Base-by-base conservation (phyloP, 2,113 vertebrate species). In the Xiphorhynchus elegans region DNA sequence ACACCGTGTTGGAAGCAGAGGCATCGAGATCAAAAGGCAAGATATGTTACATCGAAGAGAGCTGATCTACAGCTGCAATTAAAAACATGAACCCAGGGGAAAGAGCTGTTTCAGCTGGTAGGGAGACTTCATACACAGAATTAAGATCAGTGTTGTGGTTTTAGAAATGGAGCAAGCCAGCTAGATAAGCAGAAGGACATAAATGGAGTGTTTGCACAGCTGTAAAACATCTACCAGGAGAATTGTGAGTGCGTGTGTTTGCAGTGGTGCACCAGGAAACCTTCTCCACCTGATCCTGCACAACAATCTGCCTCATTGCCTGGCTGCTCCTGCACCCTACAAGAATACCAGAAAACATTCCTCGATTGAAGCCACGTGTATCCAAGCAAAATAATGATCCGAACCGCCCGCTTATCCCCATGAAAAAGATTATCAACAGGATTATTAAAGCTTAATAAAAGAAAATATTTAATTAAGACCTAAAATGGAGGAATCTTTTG, bases 131-230 rank as follows among this genome's bases (percentile, higher is more conserved):
- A 66, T 4, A 87, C 64, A 75, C 26, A 86, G 82, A 94, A 84
- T 77, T 94, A 88, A 84, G 75, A 96, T 67, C 60, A 86, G 56
- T 33, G 47, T 75, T 86, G 72, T 0, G 55, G 42, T 67, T 90
- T 63, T 64, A 52, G 52, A 81, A 89, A 70, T 4, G 18, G 84
- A 94, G 60, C 49, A 72, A 89, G 75, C 53, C 87, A 73, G 55
- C 63, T 29, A 75, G 92, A 84, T 88, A 88, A 96, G 90, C 52
- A 94, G 84, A 59, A 74, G 63, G 82, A 83, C 72, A 53, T 46
- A 84, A 80, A 90, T 4, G 21, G 70, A 91, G 82, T 85, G 77
- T 95, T 95, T 93, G 80, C 83, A 91, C 87, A 93, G 88, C 88
- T 84, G 82, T 84, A 84, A 86, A 90, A 88, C 85, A 69, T 70